Percentiles rank a stretch among this genome's conserved stretches.
These are phyloP conservation scores for Drosophila meridionalis DNA, from an alignment of 2,888 invertebrate species.

Conservation along the genomic window DNA sequence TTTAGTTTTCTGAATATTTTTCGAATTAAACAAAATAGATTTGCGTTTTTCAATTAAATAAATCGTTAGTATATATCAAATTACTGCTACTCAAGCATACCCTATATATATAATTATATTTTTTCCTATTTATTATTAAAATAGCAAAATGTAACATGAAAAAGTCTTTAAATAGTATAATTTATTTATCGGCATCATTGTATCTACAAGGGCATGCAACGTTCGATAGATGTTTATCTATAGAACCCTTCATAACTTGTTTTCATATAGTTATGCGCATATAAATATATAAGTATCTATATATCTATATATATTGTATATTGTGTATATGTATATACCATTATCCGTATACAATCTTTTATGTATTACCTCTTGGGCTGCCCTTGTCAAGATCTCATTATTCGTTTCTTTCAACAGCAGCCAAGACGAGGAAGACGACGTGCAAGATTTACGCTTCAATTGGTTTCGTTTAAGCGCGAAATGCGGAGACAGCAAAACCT, in stretches of 20 bases:
- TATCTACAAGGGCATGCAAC: neutral
- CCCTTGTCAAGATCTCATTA: conserved; percentile 53
- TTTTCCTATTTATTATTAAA: neutral
- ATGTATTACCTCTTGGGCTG: conserved; percentile 24
- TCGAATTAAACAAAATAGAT: neutral
- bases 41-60: neutral
- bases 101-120: too few species aligned
- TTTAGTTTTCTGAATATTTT: too few species aligned
- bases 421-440: conserved; percentile 43
- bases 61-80: neutral
- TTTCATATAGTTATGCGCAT: neutral
- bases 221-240: neutral
- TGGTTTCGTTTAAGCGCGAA: conserved; percentile 76
- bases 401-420: conserved; percentile 60
- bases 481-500: conserved; percentile 56
- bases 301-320: neutral
- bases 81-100: too few species aligned
- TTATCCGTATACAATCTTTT: conserved; percentile 16
- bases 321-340: neutral
- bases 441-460: conserved; percentile 79
- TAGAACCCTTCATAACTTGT: neutral
- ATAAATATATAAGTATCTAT: neutral
- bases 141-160: neutral
- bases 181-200: neutral
- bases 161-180: neutral